phyloP scores from a whole-genome alignment of 2,113 vertebrate species.

The Tragelaphus imberbis region DNA sequence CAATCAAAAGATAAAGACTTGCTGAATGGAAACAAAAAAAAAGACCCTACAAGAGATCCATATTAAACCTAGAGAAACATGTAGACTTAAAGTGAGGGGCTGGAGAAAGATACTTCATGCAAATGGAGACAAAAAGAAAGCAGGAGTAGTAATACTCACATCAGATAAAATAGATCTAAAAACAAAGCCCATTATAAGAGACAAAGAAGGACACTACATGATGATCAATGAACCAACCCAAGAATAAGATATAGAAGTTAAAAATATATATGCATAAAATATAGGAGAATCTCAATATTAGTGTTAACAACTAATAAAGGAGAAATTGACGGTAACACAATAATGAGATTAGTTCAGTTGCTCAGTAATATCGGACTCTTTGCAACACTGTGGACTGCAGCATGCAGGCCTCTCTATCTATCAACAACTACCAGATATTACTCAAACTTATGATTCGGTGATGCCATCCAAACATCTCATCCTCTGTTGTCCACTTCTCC shows the following conservation, averaged over 20 bases:
- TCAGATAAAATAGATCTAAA: background rate
- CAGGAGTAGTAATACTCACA: background rate
- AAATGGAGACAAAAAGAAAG: background rate
- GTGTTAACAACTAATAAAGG: background rate
- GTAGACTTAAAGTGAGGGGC: background rate
- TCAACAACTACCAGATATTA: background rate
- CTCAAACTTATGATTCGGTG: background rate
- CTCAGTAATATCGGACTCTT: background rate
- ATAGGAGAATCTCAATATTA: background rate
- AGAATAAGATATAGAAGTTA: background rate
- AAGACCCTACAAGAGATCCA: background rate
- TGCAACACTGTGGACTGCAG: accelerated
- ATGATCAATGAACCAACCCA: background rate
- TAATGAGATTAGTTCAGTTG: background rate
- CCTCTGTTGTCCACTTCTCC: background rate
- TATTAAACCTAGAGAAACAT: background rate
- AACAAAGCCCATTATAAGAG: background rate
- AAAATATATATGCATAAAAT: background rate
- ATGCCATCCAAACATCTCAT: background rate
- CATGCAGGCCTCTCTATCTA: background rate
- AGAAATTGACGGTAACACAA: background rate
- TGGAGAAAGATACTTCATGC: background rate
- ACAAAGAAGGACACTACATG: background rate
- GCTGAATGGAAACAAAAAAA: background rate
- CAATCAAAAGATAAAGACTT: background rate